These are phyloP conservation scores for Channa argus DNA, from an alignment of 2,113 vertebrate species.

Conservation along the genomic window DNA sequence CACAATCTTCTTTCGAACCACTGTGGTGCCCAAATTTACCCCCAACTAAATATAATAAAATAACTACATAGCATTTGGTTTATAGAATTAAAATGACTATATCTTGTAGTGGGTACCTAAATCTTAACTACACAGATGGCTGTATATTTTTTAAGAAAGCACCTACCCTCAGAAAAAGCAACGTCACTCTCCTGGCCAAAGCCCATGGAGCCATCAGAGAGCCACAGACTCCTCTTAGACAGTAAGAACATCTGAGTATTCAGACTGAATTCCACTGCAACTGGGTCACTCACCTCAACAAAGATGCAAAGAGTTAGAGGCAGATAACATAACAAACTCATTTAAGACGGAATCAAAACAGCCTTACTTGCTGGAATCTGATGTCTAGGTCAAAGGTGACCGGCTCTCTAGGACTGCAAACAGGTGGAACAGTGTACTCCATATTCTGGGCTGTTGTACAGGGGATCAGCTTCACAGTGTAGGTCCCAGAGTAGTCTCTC, in stretches of 20 bases:
- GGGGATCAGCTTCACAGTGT: conserved; percentile 89
- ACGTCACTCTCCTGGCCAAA: conserved; percentile 92
- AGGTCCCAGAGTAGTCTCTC: conserved; percentile 94
- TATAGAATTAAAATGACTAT: too few relatives aligned
- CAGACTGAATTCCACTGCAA: conserved; percentile 94
- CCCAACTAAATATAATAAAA: too few relatives aligned
- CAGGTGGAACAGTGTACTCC: conserved; percentile 87
- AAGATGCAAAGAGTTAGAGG: not conserved
- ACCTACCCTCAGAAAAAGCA: conserved; percentile 91
- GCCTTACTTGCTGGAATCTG: conserved; percentile 92
- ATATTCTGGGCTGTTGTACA: conserved; percentile 87
- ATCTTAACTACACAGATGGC: not conserved
- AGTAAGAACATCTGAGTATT: conserved; percentile 95
- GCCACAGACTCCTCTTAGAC: conserved; percentile 91
- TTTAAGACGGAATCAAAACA: not conserved
- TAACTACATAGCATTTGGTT: too few relatives aligned
- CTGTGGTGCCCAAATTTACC: too few relatives aligned
- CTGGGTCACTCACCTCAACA: conserved; percentile 93
- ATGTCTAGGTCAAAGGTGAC: conserved; percentile 93
- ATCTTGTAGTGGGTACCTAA: not conserved
- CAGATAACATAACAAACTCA: not conserved
- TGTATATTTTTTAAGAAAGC: not conserved
- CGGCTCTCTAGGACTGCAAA: conserved; percentile 90
- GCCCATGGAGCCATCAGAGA: conserved; percentile 94
- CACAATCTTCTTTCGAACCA: too few relatives aligned